These are phyloP conservation scores for Lagopus muta DNA, from an alignment of 2,113 vertebrate genomes.

Conservation along the genomic window DNA sequence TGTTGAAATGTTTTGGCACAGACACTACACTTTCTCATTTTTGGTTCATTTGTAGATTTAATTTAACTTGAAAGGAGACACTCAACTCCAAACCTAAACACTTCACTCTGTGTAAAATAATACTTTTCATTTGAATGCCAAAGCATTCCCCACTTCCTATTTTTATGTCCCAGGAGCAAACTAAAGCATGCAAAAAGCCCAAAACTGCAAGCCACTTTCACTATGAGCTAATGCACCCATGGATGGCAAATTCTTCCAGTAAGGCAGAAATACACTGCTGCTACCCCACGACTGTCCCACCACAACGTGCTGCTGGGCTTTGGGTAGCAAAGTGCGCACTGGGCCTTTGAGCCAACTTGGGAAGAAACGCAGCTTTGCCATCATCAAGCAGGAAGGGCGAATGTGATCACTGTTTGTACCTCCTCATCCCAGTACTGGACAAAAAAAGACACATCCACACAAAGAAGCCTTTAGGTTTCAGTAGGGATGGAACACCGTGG, in stretches of 20 bases:
- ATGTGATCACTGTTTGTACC: no score
- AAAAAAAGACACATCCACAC: not conserved
- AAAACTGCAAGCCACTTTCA: not conserved
- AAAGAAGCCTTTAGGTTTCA: not conserved
- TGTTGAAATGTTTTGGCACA: not conserved
- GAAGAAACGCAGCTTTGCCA: not conserved
- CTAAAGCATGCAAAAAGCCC: not conserved
- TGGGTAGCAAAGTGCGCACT: not conserved
- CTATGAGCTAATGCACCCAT: not conserved
- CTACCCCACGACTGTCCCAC: not conserved
- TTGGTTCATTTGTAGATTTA: not conserved
- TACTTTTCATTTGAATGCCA: not conserved
- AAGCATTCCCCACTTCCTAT: not conserved
- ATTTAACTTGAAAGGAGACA: not conserved
- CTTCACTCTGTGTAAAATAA: not conserved
- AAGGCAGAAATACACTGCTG: not conserved
- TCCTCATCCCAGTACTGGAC: accelerated
- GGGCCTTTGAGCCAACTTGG: accelerated
- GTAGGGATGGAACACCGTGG: not conserved
- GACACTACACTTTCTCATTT: not conserved
- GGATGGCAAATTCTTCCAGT: not conserved
- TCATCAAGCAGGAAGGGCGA: not conserved
- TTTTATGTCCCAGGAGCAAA: not conserved
- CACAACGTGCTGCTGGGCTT: accelerated
- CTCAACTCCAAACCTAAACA: not conserved